Conservation (phyloP, 2,888 invertebrate genomes). For the Sarcophaga subvicina region DNA sequence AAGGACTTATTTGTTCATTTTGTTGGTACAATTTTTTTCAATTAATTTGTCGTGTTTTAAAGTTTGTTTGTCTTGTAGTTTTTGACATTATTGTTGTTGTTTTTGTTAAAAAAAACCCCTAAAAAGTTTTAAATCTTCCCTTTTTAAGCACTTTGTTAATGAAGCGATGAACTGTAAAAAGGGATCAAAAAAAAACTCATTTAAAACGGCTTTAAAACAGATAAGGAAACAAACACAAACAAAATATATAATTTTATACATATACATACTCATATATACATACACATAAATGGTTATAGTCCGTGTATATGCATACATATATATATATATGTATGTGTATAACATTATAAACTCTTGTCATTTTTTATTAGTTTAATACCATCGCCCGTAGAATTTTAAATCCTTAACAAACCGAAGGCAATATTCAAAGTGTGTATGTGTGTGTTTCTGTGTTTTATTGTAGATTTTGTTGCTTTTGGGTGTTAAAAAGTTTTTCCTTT, state of each 20-base stretch:
- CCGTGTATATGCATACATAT: background rate
- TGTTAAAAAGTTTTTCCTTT: background rate
- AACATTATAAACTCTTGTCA: background rate
- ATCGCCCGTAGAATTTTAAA: background rate
- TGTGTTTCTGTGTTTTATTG: background rate
- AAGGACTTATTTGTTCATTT: background rate
- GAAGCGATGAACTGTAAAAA: conserved; percentile 1
- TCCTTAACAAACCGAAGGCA: background rate
- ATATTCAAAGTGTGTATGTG: background rate
- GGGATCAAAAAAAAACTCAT: background rate
- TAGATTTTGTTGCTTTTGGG: background rate
- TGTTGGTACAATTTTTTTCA: background rate
- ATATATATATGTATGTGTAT: too few relatives aligned
- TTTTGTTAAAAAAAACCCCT: background rate
- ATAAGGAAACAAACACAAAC: background rate
- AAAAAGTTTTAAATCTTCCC: background rate
- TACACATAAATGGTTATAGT: background rate
- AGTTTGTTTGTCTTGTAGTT: background rate
- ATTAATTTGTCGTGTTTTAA: background rate
- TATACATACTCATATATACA: background rate
- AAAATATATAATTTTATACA: background rate
- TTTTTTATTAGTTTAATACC: background rate
- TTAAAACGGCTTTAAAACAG: background rate
- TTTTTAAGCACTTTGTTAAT: background rate
- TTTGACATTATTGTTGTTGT: background rate